Conservation (phyloP, 1,140 invertebrate species). For the Ceratoteleas bidentatus region DNA sequence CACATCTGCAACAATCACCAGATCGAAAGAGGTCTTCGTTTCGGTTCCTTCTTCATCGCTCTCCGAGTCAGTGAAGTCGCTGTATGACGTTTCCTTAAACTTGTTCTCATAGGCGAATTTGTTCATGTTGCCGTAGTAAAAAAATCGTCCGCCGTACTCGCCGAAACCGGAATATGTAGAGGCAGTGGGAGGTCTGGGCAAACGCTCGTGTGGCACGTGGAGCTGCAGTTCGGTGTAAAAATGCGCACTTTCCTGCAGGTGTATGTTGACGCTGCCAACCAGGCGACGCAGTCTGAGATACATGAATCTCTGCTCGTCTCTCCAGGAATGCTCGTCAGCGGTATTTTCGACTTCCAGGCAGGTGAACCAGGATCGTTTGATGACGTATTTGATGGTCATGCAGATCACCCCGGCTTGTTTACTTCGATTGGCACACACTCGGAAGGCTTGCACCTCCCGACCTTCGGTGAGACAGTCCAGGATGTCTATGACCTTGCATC, state of each 20-base stretch:
- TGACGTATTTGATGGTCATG: constrained; percentile 75
- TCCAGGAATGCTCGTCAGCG: constrained; percentile 72
- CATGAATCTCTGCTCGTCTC: constrained; percentile 78
- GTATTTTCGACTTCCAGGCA: constrained; percentile 69
- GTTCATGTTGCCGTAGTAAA: constrained; percentile 79
- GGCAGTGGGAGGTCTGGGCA: constrained; percentile 60
- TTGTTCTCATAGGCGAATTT: constrained; percentile 74
- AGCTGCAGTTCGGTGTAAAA: constrained; percentile 69
- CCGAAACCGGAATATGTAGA: constrained; percentile 78
- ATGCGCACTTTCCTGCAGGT: constrained; percentile 70
- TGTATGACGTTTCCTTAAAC: constrained; percentile 43
- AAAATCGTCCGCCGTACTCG: constrained; percentile 76
- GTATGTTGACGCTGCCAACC: constrained; percentile 74
- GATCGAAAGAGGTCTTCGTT: constrained; percentile 62
- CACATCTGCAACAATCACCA: constrained; percentile 72
- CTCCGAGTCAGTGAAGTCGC: constrained; percentile 28
- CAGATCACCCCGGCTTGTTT: constrained; percentile 57
- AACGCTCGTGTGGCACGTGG: constrained; percentile 26
- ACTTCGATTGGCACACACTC: constrained; percentile 54
- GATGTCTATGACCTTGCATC: constrained; percentile 77
- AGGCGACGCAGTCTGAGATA: constrained; percentile 76
- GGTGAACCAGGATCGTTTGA: constrained; percentile 78
- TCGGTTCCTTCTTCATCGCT: constrained; percentile 34
- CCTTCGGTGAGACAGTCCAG: constrained; percentile 76
- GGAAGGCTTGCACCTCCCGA: constrained; percentile 69